Base-by-base conservation (phyloP, 2,888 invertebrate genomes). In the Griposia aprilina region DNA sequence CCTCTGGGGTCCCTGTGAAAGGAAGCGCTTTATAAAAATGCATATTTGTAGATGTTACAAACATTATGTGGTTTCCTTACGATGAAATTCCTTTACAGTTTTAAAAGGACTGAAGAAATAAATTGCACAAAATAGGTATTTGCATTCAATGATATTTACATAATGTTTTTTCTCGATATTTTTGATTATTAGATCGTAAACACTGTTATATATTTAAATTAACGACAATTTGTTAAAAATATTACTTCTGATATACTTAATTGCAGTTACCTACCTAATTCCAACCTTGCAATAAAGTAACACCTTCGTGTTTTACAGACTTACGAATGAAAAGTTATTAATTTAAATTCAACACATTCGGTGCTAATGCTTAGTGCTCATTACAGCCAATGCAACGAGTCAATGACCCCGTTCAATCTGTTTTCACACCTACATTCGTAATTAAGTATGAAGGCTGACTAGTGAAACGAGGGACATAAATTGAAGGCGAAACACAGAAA, bases 331-430 rank as follows among this genome's bases (percentile, higher is more conserved):
- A 36, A 23, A 60, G 11, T 23, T 63, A 23, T 7, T 13, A 11
- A 66, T 66, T 48, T 26, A 30, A 30, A 48, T 48, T 45, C 4
- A 17, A 30, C 23, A 41, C 11, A 30, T 30, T 57, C 30, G 3
- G n/a, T 45, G 17, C 30, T 13, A 74, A 73, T 74, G 17, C n/a
- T 48, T 5, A 75, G 20, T 48, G 75, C 48, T 36, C 17, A 60
- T 76, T 60, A 23, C 20, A 17, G 48, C 2, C n/a, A 52, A 41
- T 60, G 72, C 63, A 65, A 6, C 30, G 45, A 45, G 66, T 62
- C 83, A 76, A 55, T 55, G 76, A 60, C 60, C 66, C 52, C 36
- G 36, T 75, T 48, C 3, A 82, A 82, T 60, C 17, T 66, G 66
- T 23, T 76, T 50, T 80, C 15, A 63, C 17, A 62, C 13, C 30